Evolutionary conservation across 1,140 invertebrate species (phyloP).

Genomic region (Bradysia coprophila): DNA sequence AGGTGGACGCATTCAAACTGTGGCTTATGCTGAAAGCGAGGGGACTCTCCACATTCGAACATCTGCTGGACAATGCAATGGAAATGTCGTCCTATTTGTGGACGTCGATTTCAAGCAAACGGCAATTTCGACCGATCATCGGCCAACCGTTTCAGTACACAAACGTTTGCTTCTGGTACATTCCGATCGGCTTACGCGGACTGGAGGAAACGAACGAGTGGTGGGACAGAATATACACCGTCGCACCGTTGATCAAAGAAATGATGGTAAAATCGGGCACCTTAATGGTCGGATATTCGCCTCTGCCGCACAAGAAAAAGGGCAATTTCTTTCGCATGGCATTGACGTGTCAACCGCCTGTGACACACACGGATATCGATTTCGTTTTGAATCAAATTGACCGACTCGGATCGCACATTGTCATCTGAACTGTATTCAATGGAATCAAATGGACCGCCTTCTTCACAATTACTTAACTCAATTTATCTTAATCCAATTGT

Average conservation of each 20-base stretch:
- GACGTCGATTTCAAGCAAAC: constrained; percentile 23
- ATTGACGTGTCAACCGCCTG: constrained; percentile 53
- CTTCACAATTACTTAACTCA: too few species aligned
- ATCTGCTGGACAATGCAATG: constrained; percentile 43
- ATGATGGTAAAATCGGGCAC: constrained; percentile 53
- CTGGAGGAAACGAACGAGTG: constrained; percentile 40
- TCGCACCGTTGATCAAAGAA: constrained; percentile 73
- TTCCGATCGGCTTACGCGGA: constrained; percentile 52
- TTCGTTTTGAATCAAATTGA: constrained; percentile 19
- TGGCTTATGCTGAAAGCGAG: constrained; percentile 85
- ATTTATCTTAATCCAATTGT: too few species aligned
- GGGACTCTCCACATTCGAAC: constrained; percentile 35
- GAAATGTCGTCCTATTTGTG: constrained; percentile 35
- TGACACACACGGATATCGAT: constrained; percentile 11
- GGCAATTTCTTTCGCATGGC: constrained; percentile 83
- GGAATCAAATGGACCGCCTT: too few species aligned
- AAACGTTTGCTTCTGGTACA: constrained; percentile 88
- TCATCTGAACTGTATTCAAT: too few species aligned
- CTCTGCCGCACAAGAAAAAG: constrained; percentile 37
- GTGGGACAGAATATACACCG: constrained; percentile 43
- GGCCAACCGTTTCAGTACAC: constrained; percentile 42
- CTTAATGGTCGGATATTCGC: constrained; percentile 76
- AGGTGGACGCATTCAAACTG: constrained; percentile 80
- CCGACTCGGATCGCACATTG: constrained; percentile 12
- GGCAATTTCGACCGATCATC: constrained; percentile 40